Evolutionary conservation across 2,888 invertebrate genomes (phyloP).

Genomic region (Pomacea canaliculata): DNA sequence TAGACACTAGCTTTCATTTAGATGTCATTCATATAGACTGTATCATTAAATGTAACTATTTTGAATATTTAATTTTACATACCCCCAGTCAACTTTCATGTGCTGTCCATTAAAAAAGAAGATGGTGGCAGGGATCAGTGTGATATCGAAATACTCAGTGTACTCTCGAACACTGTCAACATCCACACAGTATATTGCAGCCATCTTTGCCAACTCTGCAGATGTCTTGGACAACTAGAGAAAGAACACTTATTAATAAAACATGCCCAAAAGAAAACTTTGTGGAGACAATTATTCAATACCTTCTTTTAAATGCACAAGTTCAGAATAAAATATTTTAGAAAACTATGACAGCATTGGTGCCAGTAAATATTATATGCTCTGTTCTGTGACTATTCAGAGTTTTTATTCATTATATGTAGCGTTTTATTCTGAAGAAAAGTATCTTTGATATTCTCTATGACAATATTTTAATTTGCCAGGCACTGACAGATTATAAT

Average conservation of each 20-base stretch:
- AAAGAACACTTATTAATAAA: neutral
- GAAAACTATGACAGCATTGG: neutral
- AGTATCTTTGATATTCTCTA: too few relatives aligned
- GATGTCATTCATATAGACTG: too few relatives aligned
- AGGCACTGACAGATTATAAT: too few relatives aligned
- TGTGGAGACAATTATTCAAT: neutral
- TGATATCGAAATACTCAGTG: conserved; percentile 68
- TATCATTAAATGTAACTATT: neutral
- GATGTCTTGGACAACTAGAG: conserved; percentile 59
- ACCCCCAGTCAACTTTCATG: conserved; percentile 71
- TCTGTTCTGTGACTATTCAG: too few relatives aligned
- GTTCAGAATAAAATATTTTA: neutral
- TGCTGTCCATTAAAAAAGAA: conserved; percentile 71
- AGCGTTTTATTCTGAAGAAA: too few relatives aligned
- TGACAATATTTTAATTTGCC: too few relatives aligned
- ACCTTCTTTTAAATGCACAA: neutral
- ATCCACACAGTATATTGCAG: conserved; percentile 65
- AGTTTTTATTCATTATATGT: too few relatives aligned
- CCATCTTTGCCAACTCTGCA: conserved; percentile 65
- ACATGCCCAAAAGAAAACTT: neutral
- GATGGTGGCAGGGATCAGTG: conserved; percentile 68
- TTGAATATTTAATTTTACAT: conserved; percentile 21
- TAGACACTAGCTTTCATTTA: too few relatives aligned
- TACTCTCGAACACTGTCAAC: conserved; percentile 65
- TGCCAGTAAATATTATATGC: too few relatives aligned